Evolutionary conservation across 2,797 vertebrate genomes (phyloP), one percentile per base, ranked within the genome.

Genomic region (Peromyscus nudipes): DNA sequence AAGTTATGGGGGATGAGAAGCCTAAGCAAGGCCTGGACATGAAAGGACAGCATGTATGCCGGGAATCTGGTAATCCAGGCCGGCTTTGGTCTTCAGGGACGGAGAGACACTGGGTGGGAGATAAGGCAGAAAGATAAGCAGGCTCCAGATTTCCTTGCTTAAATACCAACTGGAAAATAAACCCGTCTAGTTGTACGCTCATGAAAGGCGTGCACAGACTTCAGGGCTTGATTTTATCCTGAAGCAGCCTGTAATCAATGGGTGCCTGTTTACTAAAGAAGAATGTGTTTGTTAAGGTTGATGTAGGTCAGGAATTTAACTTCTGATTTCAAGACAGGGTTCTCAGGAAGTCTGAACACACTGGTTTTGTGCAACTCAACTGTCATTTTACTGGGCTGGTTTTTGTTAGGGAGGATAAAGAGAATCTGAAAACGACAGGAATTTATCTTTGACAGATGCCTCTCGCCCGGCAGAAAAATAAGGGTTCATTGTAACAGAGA

Each of bases 241-340:
- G 12, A 88, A 94, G 92, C 31, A 60, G 92, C 95, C 71, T 14
- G 9, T 84, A 52, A 17, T 97, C 96, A 96, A 52, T 57, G 75
- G 8, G 65, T 2, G n/a, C 80, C 97, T 97, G 91, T 96, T 96
- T 95, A 85, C 67, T 92, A 89, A 91, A 92, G 62, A 90, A 81
- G 62, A 77, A 88, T 89, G 82, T 96, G 81, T 96, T 96, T 96
- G 96, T 97, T 95, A 97, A 96, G 96, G 81, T 94, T 95, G 94
- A 95, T 97, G 65, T 84, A 96, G 97, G 97, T 96, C 97, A 98
- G 97, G 94, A 97, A 97, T 96, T 96, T 95, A 75, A 98, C 97
- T 97, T 97, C 96, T 96, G 96, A 97, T 97, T 98, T 94, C 95
- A 97, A 96, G 96, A 96, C 98, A 97, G 96, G 96, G 97, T 97